Conservation (phyloP, 2,113 vertebrate genomes). For the Pteronura brasiliensis region DNA sequence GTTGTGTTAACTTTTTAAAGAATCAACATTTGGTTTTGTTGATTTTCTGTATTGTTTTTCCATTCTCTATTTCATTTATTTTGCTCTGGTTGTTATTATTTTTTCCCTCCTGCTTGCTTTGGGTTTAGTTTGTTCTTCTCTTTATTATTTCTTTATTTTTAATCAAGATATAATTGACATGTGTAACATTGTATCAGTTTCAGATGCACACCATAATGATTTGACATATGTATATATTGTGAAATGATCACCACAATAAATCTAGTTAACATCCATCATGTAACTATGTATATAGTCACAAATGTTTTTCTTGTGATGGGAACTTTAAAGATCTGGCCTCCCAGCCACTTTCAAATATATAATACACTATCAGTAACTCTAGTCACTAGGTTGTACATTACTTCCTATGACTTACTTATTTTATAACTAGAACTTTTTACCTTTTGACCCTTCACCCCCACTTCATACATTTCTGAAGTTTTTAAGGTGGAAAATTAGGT, state of each 20-base stretch:
- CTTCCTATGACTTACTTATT: neutral
- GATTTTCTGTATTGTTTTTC: neutral
- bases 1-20: neutral
- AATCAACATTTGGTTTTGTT: neutral
- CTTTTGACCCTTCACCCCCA: neutral
- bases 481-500: neutral
- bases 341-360: neutral
- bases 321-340: neutral
- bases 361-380: neutral
- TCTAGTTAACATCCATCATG: neutral
- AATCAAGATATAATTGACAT: neutral
- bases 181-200: neutral
- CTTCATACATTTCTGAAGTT: neutral
- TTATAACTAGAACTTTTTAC: neutral
- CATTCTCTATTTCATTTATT: neutral
- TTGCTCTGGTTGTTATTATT: neutral
- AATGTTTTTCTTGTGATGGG: neutral
- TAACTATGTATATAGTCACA: neutral
- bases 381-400: neutral
- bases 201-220: neutral
- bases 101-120: neutral
- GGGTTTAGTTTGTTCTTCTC: neutral
- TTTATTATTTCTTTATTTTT: neutral
- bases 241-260: neutral
- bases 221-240: neutral